These are phyloP conservation scores for Lordiphosa mommai DNA, from an alignment of 1,140 invertebrate species.

Conservation along the genomic window DNA sequence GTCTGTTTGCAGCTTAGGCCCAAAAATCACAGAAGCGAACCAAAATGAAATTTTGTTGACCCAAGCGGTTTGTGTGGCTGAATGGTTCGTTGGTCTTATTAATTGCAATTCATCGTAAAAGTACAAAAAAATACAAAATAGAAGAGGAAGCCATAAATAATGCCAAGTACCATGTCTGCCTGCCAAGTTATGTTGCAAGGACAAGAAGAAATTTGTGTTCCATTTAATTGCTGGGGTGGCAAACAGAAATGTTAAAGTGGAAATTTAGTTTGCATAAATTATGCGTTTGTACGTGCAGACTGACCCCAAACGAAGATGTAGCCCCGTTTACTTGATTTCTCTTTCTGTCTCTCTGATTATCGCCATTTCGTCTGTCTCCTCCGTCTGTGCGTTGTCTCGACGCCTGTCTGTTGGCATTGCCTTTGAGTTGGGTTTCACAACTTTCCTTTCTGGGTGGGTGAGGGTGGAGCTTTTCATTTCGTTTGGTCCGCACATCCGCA, in stretches of 20 bases:
- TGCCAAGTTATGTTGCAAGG: conserved; percentile 12
- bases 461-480: conserved; percentile 37
- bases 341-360: neutral
- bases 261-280: conserved; percentile 71
- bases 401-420: conserved; percentile 46
- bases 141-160: conserved; percentile 58
- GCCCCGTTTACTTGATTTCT: conserved; percentile 3
- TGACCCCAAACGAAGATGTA: conserved; percentile 17
- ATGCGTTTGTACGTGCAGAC: conserved; percentile 47
- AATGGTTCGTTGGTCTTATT: conserved; percentile 17
- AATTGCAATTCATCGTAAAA: conserved; percentile 47
- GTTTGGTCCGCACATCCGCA: conserved; percentile 5
- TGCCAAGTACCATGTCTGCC: conserved; percentile 52
- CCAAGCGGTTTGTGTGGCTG: conserved; percentile 44
- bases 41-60: conserved; percentile 52
- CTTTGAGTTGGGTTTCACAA: conserved; percentile 58
- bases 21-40: conserved; percentile 2
- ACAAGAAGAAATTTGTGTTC: conserved; percentile 47
- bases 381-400: conserved; percentile 58
- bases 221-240: conserved; percentile 48
- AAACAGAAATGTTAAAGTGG: conserved; percentile 55
- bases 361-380: neutral
- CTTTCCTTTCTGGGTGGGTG: conserved; percentile 33
- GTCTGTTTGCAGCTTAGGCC: conserved; percentile 9
- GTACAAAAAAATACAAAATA: conserved; percentile 22